Percentiles rank a stretch among this genome's conserved stretches.
Evolutionary conservation across 2,888 invertebrate genomes (phyloP).

Genomic region (Noctua comes): DNA sequence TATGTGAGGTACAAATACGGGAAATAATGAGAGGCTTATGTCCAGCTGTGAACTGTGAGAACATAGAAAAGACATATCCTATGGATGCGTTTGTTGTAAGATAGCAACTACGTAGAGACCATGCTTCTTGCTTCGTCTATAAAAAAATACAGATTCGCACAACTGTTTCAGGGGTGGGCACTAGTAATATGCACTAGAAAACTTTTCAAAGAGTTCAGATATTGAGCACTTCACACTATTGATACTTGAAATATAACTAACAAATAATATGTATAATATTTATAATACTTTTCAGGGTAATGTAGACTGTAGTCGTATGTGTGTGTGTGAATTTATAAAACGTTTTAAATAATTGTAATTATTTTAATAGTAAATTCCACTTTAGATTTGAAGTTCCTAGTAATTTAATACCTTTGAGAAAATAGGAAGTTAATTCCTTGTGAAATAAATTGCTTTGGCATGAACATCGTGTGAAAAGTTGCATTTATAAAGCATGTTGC

Average conservation of each 20-base stretch:
- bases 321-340: constrained; percentile 46
- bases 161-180: constrained; percentile 30
- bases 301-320: constrained; percentile 44
- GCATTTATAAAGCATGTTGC: constrained; percentile 64
- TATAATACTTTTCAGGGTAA: constrained; percentile 55
- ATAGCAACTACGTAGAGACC: neutral
- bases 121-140: constrained; percentile 3
- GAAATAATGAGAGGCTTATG: constrained; percentile 2
- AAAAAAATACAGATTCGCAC: constrained; percentile 19
- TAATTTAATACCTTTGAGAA: neutral
- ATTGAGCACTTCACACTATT: constrained; percentile 30
- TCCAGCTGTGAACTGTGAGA: neutral
- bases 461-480: constrained; percentile 39
- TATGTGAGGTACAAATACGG: neutral
- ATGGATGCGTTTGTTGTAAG: constrained; percentile 1
- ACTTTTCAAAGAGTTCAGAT: neutral
- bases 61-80: too few relatives aligned
- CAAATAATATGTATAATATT: constrained; percentile 45
- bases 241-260: constrained; percentile 34
- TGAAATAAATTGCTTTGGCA: constrained; percentile 40
- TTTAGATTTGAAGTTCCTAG: constrained; percentile 7
- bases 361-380: constrained; percentile 3
- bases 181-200: constrained; percentile 25
- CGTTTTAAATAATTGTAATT: neutral
- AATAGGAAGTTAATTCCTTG: neutral